Evolutionary conservation across 2,113 vertebrate species (phyloP).

Genomic region (Pomatostomus ruficeps): DNA sequence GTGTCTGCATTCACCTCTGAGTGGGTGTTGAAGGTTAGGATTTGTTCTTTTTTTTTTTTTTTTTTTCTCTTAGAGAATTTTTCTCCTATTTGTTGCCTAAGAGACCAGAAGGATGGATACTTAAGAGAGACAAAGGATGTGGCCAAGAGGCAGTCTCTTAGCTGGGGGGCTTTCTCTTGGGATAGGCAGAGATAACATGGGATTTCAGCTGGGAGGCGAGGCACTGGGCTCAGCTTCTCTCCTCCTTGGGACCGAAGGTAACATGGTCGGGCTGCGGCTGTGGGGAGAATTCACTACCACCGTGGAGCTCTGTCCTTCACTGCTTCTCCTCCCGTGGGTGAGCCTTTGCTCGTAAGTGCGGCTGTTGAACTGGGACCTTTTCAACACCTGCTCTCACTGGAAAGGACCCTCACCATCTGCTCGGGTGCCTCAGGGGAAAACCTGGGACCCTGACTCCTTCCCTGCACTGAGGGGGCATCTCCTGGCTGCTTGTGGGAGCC

Average conservation of each 20-base stretch:
- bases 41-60: background rate
- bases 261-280: background rate
- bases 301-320: background rate
- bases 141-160: no score
- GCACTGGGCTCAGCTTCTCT: background rate
- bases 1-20: background rate
- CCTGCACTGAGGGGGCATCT: background rate
- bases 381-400: background rate
- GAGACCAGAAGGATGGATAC: background rate
- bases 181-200: background rate
- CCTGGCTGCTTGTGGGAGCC: background rate
- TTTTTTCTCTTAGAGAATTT: background rate
- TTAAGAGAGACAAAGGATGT: background rate
- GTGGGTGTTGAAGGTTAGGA: background rate
- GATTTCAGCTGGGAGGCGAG: background rate
- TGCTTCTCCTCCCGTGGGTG: no score
- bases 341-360: background rate
- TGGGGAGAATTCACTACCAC: fast-evolving
- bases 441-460: fast-evolving
- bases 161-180: no score
- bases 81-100: background rate
- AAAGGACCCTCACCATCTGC: no score
- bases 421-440: background rate
- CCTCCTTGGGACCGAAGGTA: fast-evolving
- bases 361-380: background rate